These are phyloP conservation scores for Furcula furcula DNA, from an alignment of 2,888 invertebrate species.

Conservation along the genomic window DNA sequence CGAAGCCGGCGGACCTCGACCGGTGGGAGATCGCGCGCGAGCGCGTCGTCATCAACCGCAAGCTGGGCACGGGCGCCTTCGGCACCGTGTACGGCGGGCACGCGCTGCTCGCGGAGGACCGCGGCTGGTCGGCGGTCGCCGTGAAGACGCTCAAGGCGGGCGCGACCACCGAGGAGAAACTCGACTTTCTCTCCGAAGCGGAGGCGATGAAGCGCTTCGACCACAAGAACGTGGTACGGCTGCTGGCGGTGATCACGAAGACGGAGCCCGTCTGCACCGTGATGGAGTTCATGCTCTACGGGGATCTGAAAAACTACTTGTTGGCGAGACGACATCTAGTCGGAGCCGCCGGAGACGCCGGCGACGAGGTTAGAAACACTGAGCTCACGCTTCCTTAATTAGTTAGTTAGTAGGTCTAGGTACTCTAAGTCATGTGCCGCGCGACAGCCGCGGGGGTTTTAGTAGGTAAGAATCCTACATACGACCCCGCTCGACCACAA, in stretches of 20 bases:
- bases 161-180: conserved; percentile 91
- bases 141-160: conserved; percentile 94
- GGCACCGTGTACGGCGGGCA: conserved; percentile 97
- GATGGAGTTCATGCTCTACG: conserved; percentile 97
- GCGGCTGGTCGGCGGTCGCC: conserved; percentile 92
- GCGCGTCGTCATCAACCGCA: conserved; percentile 91
- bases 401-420: too few relatives aligned
- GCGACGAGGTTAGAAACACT: conserved; percentile 78
- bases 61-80: conserved; percentile 94
- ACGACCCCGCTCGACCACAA: too few relatives aligned
- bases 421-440: too few relatives aligned
- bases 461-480: too few relatives aligned
- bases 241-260: conserved; percentile 93
- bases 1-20: conserved; percentile 80
- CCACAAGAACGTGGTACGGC: conserved; percentile 92
- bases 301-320: conserved; percentile 94
- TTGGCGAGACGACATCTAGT: conserved; percentile 92
- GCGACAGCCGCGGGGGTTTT: background rate
- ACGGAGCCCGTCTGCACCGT: conserved; percentile 94
- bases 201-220: conserved; percentile 97
- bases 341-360: conserved; percentile 82
- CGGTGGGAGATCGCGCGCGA: conserved; percentile 95
- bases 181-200: conserved; percentile 95
- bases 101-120: conserved; percentile 82
- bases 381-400: too few relatives aligned